Evolutionary conservation across 2,113 vertebrate genomes (phyloP).

Genomic region (Periophthalmus modestus): DNA sequence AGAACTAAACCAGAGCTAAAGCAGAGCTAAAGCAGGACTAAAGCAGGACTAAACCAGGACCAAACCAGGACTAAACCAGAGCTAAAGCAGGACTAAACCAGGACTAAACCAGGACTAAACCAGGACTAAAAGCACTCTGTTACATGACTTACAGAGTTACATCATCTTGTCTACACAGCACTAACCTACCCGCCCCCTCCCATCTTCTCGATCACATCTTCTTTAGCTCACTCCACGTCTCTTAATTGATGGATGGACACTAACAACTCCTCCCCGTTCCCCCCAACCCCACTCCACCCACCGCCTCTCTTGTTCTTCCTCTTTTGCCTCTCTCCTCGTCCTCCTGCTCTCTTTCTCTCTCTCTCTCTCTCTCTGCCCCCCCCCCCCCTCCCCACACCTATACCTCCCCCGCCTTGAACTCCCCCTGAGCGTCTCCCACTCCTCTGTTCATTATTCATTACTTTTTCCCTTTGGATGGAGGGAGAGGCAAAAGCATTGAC

Average conservation of each 20-base stretch:
- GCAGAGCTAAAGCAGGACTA: too few species aligned
- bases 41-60: too few species aligned
- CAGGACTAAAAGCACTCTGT: neutral
- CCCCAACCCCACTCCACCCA: constrained; percentile 36
- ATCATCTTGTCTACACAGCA: constrained; percentile 2
- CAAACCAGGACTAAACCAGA: too few species aligned
- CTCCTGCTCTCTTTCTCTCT: neutral
- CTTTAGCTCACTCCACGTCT: constrained; percentile 59
- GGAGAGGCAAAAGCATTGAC: constrained; percentile 50
- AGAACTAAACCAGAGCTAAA: too few species aligned
- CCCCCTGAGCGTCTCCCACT: constrained; percentile 42
- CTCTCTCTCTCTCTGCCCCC: constrained; percentile 30
- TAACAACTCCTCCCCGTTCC: constrained; percentile 55
- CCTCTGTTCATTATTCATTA: constrained; percentile 79
- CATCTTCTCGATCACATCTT: constrained; percentile 11
- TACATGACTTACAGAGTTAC: constrained; percentile 43
- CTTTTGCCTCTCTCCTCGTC: constrained; percentile 26
- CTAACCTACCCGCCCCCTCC: neutral
- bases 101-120: neutral
- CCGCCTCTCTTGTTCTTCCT: neutral
- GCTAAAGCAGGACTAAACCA: too few species aligned
- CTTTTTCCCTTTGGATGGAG: constrained; percentile 67
- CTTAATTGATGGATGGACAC: constrained; percentile 73
- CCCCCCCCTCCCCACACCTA: neutral
- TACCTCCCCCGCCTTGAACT: constrained; percentile 24